Evolutionary conservation across 2,797 vertebrate genomes (phyloP).

Genomic region (Chloroceryle amazona): DNA sequence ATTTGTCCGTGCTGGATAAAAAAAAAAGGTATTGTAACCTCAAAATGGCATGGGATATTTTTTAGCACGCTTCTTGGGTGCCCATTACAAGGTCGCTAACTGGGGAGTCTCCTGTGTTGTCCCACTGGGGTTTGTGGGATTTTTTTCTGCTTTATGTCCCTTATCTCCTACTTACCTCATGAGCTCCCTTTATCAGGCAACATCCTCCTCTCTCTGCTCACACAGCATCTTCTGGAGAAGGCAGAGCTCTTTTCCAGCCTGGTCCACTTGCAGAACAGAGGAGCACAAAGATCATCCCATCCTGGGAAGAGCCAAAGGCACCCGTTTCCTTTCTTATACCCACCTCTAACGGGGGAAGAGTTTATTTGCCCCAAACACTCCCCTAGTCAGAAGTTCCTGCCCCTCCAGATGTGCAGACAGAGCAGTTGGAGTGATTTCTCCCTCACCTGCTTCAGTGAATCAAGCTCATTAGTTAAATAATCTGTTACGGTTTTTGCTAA

Average conservation of each 20-base stretch:
- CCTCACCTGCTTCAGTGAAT: neutral
- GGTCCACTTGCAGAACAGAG: neutral
- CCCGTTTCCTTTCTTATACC: fast-evolving
- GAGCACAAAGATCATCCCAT: neutral
- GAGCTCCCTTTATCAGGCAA: neutral
- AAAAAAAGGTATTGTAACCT: neutral
- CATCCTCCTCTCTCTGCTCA: neutral
- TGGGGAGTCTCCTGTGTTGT: neutral
- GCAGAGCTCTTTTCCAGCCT: neutral
- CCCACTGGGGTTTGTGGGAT: neutral
- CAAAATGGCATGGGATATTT: neutral
- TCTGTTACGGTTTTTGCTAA: neutral
- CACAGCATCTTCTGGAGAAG: neutral
- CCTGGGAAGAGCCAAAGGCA: neutral
- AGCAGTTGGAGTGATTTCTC: neutral
- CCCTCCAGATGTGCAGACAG: neutral
- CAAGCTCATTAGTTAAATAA: neutral
- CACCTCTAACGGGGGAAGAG: fast-evolving
- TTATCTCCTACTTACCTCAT: neutral
- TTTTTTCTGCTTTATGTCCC: neutral
- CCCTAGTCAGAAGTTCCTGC: neutral
- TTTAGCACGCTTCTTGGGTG: neutral
- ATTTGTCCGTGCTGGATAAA: neutral
- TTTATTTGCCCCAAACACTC: neutral
- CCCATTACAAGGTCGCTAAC: neutral